Evolutionary conservation across 2,113 vertebrate species (phyloP).

Genomic region (Megaleporinus macrocephalus): DNA sequence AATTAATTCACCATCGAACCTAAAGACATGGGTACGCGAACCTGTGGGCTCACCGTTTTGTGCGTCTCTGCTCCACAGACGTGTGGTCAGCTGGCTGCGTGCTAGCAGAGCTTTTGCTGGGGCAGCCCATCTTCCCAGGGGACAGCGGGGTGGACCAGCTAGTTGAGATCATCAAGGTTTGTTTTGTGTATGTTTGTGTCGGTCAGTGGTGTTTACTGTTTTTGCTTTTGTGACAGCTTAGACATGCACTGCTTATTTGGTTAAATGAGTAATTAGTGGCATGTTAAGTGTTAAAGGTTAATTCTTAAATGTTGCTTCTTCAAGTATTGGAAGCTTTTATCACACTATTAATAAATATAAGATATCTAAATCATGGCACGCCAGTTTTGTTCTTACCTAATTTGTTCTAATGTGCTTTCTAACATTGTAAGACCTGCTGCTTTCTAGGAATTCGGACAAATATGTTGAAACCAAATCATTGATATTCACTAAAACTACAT

Average conservation of each 20-base stretch:
- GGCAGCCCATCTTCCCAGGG: slow-evolving; percentile 90
- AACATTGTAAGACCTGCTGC: too few species aligned
- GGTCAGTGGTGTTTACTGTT: neutral
- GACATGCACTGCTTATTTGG: neutral
- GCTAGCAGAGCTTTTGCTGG: slow-evolving; percentile 87
- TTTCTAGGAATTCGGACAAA: too few species aligned
- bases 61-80: slow-evolving; percentile 65
- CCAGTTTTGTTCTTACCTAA: too few species aligned
- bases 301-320: neutral
- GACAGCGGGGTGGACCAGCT: slow-evolving; percentile 91
- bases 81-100: slow-evolving; percentile 92
- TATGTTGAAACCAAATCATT: too few species aligned
- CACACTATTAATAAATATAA: too few species aligned
- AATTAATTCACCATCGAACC: neutral
- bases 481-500: too few species aligned
- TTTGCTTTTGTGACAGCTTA: too few species aligned
- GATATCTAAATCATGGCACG: too few species aligned
- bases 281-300: neutral
- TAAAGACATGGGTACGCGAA: neutral
- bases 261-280: neutral
- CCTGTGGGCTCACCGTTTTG: neutral
- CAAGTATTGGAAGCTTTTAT: too few species aligned
- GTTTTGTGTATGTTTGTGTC: neutral
- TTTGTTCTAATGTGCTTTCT: too few species aligned
- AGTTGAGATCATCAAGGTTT: slow-evolving; percentile 91